These are phyloP conservation scores for Ephestia elutella DNA, from an alignment of 1,140 invertebrate species.

Conservation along the genomic window DNA sequence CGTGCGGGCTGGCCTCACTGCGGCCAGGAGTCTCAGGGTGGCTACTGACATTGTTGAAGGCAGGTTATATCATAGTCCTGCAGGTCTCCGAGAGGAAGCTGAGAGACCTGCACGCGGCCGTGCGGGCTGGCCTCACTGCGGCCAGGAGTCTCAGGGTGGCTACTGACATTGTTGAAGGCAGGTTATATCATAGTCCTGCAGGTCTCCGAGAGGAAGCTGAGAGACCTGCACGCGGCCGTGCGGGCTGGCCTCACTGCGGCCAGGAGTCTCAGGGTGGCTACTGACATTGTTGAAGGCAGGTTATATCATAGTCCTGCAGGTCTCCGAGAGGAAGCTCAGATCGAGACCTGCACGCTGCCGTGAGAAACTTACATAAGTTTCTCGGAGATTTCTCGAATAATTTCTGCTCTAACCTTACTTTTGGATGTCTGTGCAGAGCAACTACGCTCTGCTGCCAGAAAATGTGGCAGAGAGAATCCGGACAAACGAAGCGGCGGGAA, in stretches of 20 bases:
- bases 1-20: constrained; percentile 81
- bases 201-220: constrained; percentile 82
- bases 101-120: constrained; percentile 87
- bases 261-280: constrained; percentile 82
- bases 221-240: constrained; percentile 89
- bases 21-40: constrained; percentile 81
- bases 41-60: constrained; percentile 88
- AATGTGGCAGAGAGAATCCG: too few relatives aligned
- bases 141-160: constrained; percentile 81
- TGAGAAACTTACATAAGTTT: too few relatives aligned
- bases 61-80: constrained; percentile 79
- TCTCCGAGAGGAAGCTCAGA: constrained; percentile 83
- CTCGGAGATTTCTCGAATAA: too few relatives aligned
- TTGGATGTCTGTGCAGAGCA: too few relatives aligned
- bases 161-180: constrained; percentile 86
- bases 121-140: constrained; percentile 82
- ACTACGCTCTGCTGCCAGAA: too few relatives aligned
- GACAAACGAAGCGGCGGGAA: too few relatives aligned
- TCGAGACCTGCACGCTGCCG: constrained; percentile 89
- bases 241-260: constrained; percentile 81
- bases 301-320: constrained; percentile 86
- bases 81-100: constrained; percentile 84
- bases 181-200: constrained; percentile 83
- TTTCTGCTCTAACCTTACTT: too few relatives aligned
- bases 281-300: constrained; percentile 86